Conservation (phyloP, 2,797 vertebrate species). For the Hemitrygon akajei region DNA sequence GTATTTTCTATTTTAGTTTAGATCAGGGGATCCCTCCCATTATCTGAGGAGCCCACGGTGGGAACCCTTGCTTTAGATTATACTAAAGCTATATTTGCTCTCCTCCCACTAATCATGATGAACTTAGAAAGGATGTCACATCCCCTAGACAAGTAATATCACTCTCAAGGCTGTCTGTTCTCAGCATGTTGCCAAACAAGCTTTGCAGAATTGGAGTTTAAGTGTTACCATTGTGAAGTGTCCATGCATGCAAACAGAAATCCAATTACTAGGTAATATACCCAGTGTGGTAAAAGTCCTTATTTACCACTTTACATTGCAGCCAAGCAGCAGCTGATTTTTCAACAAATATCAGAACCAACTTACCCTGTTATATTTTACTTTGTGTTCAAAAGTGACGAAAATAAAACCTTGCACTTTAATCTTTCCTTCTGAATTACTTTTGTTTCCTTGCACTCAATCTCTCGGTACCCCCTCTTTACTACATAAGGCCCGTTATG, state of each 20-base stretch:
- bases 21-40: no score
- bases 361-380: background rate
- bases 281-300: background rate
- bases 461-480: background rate
- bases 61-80: no score
- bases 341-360: background rate
- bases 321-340: background rate
- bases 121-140: background rate
- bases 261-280: no score
- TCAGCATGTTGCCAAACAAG: background rate
- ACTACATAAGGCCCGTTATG: background rate
- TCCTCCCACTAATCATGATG: background rate
- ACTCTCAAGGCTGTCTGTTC: background rate
- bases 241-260: background rate
- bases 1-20: no score
- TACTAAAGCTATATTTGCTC: no score
- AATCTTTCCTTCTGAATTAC: background rate
- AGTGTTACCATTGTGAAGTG: background rate
- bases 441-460: background rate
- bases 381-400: background rate
- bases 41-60: no score
- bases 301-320: background rate
- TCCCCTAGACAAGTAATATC: background rate
- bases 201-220: background rate
- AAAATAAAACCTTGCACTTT: background rate